A percentile compares a stretch with the other conserved stretches of the same genome.
These are phyloP conservation scores for Catharus bicknelli DNA, from an alignment of 2,113 vertebrate genomes.

Conservation along the genomic window DNA sequence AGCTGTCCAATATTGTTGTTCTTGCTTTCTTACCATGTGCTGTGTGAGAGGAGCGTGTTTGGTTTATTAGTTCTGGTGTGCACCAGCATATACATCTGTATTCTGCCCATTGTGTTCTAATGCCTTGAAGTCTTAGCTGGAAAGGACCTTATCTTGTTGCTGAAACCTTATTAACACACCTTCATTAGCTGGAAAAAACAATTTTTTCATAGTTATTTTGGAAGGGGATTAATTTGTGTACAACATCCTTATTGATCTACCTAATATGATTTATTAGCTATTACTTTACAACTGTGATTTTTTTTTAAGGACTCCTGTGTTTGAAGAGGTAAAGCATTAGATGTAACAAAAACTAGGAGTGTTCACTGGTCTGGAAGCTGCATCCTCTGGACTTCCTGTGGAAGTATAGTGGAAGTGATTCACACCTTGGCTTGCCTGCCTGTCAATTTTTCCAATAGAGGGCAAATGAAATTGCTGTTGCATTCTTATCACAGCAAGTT, in stretches of 20 bases:
- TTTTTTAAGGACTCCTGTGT: background rate
- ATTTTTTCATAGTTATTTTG: background rate
- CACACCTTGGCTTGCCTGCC: background rate
- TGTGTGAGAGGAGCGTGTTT: accelerated
- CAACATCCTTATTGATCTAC: background rate
- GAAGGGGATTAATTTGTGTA: background rate
- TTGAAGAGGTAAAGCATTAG: background rate
- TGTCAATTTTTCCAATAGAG: background rate
- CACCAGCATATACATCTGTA: too few relatives aligned
- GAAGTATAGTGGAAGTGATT: background rate
- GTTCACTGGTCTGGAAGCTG: background rate
- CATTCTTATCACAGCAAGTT: background rate
- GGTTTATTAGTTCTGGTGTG: background rate
- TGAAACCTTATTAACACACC: background rate
- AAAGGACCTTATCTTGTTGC: background rate
- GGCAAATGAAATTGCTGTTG: background rate
- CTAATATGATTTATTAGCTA: background rate
- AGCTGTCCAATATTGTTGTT: background rate
- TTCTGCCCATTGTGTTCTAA: background rate
- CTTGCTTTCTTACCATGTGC: background rate
- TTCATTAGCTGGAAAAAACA: background rate
- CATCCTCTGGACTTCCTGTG: background rate
- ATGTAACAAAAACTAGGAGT: background rate
- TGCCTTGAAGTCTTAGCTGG: background rate
- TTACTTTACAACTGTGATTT: background rate